Evolutionary conservation across 2,888 invertebrate genomes (phyloP), one percentile per base, ranked within the genome.

Genomic region (Euzophera pinguis): DNA sequence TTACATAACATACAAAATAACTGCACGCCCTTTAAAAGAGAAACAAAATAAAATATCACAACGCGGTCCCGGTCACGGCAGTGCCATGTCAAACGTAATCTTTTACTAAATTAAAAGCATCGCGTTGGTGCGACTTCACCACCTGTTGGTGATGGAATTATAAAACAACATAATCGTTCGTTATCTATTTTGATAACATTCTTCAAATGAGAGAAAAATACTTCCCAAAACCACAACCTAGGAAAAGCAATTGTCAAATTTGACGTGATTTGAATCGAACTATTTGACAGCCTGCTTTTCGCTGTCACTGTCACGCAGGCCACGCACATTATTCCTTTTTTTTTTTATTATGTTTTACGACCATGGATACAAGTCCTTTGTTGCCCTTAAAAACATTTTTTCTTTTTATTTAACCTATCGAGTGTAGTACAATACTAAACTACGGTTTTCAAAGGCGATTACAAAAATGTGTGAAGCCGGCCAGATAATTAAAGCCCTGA

Each of bases 1-100:
- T 90, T 89, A 89, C 84, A 89, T 89, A 89, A 89, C 86, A 80
- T 78, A 74, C 74, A 84, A 71, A 78, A 75, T 73, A 76, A 74
- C 75, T 77, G 74, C 75, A 71, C 72, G 69, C 73, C 71, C 68
- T 67, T 72, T 77, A 78, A 73, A 76, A 72, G 64, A 71, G 73
- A 76, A 79, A 72, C 65, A 67, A 65, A 68, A 43, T 39, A 53
- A 64, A 64, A 64, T 65, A 71, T 75, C 73, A 78, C 78, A 75
- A 79, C 69, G 71, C 73, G 74, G 69, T 72, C 64, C 60, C 63
- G 63, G 64, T 74, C 70, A 78, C 65, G 73, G 71, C 63, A 73
- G 63, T 67, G 70, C 68, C 83, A 85, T 84, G 63, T 69, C 67
- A 63, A 62, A 62, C 60, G 56, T 60, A 64, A 64, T 61, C 61